Evolutionary conservation across 2,888 invertebrate species (phyloP).

Genomic region (Prosapia bicincta): DNA sequence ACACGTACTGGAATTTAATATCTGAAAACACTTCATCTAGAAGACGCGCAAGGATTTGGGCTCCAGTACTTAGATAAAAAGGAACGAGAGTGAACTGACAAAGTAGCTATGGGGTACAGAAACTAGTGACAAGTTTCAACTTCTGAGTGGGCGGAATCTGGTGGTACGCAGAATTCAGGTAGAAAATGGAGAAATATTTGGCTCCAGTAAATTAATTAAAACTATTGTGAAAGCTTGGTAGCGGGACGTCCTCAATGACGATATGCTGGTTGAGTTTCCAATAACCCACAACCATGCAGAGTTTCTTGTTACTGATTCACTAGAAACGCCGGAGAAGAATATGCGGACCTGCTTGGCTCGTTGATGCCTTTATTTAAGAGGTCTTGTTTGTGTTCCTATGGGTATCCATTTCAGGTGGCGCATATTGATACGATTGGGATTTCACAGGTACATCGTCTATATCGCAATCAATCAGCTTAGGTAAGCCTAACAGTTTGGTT

Average conservation of each 20-base stretch:
- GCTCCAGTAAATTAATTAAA: conserved; percentile 12
- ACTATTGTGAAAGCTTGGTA: conserved; percentile 13
- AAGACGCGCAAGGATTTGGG: conserved; percentile 27
- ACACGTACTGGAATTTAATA: conserved; percentile 27
- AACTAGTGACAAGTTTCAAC: conserved; percentile 21
- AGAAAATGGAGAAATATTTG: conserved; percentile 23
- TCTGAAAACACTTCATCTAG: conserved; percentile 30
- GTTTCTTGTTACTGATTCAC: conserved; percentile 31
- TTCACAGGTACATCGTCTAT: too few relatives aligned
- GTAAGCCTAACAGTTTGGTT: too few relatives aligned
- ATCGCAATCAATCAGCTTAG: too few relatives aligned
- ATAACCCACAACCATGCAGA: conserved; percentile 35
- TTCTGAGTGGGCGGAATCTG: conserved; percentile 22
- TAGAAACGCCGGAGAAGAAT: conserved; percentile 30
- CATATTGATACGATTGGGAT: too few relatives aligned
- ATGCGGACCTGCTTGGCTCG: too few relatives aligned
- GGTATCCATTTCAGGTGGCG: too few relatives aligned
- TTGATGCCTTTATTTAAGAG: too few relatives aligned
- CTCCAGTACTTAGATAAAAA: conserved; percentile 25
- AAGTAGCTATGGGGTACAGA: conserved; percentile 12
- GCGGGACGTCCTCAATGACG: background rate
- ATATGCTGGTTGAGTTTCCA: conserved; percentile 16
- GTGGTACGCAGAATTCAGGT: conserved; percentile 28
- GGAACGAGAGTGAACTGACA: conserved; percentile 26
- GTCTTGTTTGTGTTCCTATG: too few relatives aligned